These are phyloP conservation scores for Hydrotaea cyrtoneurina DNA, from an alignment of 2,888 invertebrate genomes.

Conservation along the genomic window DNA sequence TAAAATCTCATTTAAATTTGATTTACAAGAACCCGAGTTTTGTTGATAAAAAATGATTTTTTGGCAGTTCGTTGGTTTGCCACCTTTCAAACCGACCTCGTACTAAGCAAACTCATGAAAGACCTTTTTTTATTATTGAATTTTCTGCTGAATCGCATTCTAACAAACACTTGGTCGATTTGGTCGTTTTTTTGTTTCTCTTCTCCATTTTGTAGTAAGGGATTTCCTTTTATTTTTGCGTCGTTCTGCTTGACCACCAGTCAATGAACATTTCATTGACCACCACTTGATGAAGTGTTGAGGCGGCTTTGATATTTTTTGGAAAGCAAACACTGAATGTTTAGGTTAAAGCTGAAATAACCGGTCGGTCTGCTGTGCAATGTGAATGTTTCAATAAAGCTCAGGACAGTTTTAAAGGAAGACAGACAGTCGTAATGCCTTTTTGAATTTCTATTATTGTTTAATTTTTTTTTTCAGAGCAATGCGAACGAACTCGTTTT, in stretches of 20 bases:
- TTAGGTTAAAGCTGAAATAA: neutral
- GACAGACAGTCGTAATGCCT: neutral
- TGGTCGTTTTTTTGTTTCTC: slow-evolving; percentile 39
- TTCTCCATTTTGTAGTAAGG: slow-evolving; percentile 26
- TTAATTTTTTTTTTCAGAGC: neutral
- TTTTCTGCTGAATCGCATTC: slow-evolving; percentile 54
- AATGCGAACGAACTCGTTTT: neutral
- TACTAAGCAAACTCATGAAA: slow-evolving; percentile 20
- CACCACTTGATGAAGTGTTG: slow-evolving; percentile 76
- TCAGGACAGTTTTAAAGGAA: neutral
- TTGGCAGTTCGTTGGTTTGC: no score
- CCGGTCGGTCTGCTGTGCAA: neutral
- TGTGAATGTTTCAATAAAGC: neutral
- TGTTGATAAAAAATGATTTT: no score
- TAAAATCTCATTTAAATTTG: no score
- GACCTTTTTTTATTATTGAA: slow-evolving; percentile 50
- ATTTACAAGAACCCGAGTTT: no score
- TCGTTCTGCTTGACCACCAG: slow-evolving; percentile 62
- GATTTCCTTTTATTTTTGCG: slow-evolving; percentile 53
- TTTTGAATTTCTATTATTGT: neutral
- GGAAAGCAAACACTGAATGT: slow-evolving; percentile 28
- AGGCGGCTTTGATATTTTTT: slow-evolving; percentile 68
- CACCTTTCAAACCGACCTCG: slow-evolving; percentile 19
- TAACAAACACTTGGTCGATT: slow-evolving; percentile 49
- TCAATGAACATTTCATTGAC: slow-evolving; percentile 69